phyloP scores from a whole-genome alignment of 2,888 invertebrate genomes.

The Griposia aprilina region DNA sequence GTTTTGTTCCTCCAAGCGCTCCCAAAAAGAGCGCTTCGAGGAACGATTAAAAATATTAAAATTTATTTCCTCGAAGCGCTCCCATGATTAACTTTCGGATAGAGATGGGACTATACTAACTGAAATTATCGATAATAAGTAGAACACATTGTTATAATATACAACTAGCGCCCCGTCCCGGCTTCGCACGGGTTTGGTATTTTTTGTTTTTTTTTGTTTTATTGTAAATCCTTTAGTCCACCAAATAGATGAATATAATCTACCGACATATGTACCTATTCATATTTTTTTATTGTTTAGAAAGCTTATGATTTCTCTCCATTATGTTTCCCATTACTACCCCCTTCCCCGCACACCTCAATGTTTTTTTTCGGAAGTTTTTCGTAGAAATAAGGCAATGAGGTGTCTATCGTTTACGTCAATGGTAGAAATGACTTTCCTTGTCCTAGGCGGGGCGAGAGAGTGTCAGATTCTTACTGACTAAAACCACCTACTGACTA shows the following conservation, averaged over 20 bases:
- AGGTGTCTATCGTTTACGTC: conserved; percentile 6
- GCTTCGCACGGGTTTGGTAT: conserved; percentile 9
- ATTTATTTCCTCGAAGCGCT: too few relatives aligned
- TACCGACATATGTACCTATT: conserved; percentile 18
- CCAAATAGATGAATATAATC: conserved; percentile 18
- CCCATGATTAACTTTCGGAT: conserved; percentile 4
- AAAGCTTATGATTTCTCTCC: conserved; percentile 23
- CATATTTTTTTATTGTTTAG: conserved; percentile 22
- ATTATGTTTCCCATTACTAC: conserved; percentile 21
- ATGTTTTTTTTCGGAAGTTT: conserved; percentile 17
- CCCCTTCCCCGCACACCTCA: conserved; percentile 9
- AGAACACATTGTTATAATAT: conserved; percentile 11
- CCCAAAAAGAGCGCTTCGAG: too few relatives aligned
- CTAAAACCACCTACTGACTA: conserved; percentile 19
- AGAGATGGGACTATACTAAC: conserved; percentile 6
- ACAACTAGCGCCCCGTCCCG: background rate
- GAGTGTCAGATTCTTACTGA: conserved; percentile 21
- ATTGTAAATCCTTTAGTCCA: conserved; percentile 13
- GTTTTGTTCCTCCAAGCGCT: too few relatives aligned
- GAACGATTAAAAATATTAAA: too few relatives aligned
- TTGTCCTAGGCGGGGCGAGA: conserved; percentile 23
- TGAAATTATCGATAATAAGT: conserved; percentile 15
- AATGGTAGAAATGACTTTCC: conserved; percentile 25
- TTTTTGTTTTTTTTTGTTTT: conserved; percentile 13
- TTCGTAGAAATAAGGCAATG: conserved; percentile 14